Evolutionary conservation across 2,113 vertebrate species (phyloP), one percentile per base, ranked within the genome.

Genomic region (Oncorhynchus mykiss): DNA sequence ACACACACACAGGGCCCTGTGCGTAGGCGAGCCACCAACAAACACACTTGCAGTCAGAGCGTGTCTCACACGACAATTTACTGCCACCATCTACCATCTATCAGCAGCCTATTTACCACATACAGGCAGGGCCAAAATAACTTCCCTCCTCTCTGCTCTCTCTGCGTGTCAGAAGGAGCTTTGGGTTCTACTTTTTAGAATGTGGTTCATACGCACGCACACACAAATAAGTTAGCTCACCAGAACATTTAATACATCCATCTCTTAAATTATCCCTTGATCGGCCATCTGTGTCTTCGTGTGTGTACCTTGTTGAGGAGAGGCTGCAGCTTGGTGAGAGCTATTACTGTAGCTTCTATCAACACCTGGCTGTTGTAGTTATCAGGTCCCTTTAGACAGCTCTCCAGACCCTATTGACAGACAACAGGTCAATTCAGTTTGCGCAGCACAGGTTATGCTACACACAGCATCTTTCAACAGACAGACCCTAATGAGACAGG

Each of bases 331-430:
- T 96, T 96, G 78, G 95, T 96, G 77, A 97, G 92, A 24, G 95
- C 95, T 80, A 97, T 97, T 69, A 97, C 95, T 0, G 96, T 97
- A 78, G 95, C 95, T 91, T 97, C 96, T 86, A 97, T 97, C 29
- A 97, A 91, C 88, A 96, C 95, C 89, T 96, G 95, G 90, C 95
- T 97, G 76, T 96, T 97, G 86, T 96, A 96, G 91, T 95, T 96
- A 86, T 97, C 96, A n/a, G 96, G 95, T 70, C 96, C 96, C 88
- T 96, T 96, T 79, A 96, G 92, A 83, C 95, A 97, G 91, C 95
- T 96, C 88, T 97, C 96, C 74, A 97, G 94, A 72, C 95, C 95
- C 95, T 97, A 88, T 48, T 64, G 70, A 74, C 31, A 45, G 34
- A 48, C n/a, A n/a, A 25, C 20, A 11, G 20, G 8, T 64, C 24